Evolutionary conservation across 2,888 invertebrate species (phyloP).

Genomic region (Mesorhabditis sp.): DNA sequence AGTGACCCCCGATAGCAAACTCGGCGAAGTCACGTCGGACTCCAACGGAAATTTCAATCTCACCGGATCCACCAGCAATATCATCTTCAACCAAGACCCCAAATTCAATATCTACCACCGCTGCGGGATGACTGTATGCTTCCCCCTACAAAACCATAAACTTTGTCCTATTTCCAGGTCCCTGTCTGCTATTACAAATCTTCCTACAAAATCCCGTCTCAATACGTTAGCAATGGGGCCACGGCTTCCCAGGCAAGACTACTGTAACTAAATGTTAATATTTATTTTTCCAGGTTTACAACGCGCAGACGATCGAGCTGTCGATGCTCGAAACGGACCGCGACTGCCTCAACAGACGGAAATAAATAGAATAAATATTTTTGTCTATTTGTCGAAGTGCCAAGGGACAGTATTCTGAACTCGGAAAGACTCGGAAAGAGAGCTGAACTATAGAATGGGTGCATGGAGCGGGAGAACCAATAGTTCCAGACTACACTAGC

Average conservation of each 20-base stretch:
- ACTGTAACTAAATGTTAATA: neutral
- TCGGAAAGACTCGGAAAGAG: too few relatives aligned
- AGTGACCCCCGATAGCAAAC: neutral
- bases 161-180: neutral
- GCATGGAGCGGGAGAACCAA: too few relatives aligned
- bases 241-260: neutral
- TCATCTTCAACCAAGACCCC: neutral
- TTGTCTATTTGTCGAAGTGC: too few relatives aligned
- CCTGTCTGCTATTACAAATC: conserved; percentile 4
- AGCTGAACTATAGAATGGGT: too few relatives aligned
- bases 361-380: neutral
- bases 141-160: too few relatives aligned
- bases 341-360: conserved; percentile 1
- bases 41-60: neutral
- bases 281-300: neutral
- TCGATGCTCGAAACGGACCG: neutral
- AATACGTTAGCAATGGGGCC: neutral
- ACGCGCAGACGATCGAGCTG: neutral
- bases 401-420: too few relatives aligned
- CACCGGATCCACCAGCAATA: neutral
- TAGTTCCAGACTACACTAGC: too few relatives aligned
- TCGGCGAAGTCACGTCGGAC: neutral
- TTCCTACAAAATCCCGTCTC: neutral
- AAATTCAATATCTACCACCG: conserved; percentile 4
- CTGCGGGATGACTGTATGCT: neutral